Evolutionary conservation across 2,888 invertebrate genomes (phyloP), one percentile per base, ranked within the genome.

Genomic region (Torymus auratus): DNA sequence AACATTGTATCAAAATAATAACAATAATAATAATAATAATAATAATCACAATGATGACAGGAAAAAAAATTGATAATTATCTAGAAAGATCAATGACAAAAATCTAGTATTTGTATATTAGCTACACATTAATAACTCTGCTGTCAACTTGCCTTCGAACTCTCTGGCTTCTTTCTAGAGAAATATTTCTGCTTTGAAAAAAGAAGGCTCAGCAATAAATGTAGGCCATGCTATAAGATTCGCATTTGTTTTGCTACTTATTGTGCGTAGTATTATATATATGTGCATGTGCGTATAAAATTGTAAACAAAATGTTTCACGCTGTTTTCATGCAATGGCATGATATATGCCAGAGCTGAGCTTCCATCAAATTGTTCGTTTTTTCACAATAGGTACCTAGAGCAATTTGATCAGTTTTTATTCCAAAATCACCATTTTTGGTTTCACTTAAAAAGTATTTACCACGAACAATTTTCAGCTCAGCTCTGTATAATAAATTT

Each of bases 161-260:
- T 41, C 73, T 73, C 28, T 28, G 28, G 73, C 68, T 56, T 50
- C 41, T 62, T 78, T 78, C 15, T 72, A 53, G 50, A 62, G 71
- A 78, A 67, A 71, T 7, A 60, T 72, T 61, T 67, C 58, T 52
- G 72, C 17, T 52, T 28, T 11, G 0, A 5, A 0, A 28, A 28
- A 28, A 14, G 64, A 61, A 73, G 58, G 50, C 28, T 68, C 15
- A 23, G 13, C 68, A 60, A 73, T 73, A 68, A 64, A 67, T 68
- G 13, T 74, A 74, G 79, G 79, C 73, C 79, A 79, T 79, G 79
- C 79, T 70, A 28, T 28, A 64, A 69, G 56, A 68, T 79, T 20
- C 68, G 52, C 56, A 74, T 74, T 68, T 11, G 13, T n/a, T 65
- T 74, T 52, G 12, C 72, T 72, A 72, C 71, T 55, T 50, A 58